Base-by-base conservation (phyloP, 2,888 invertebrate species). In the Parnassius mnemosyne region DNA sequence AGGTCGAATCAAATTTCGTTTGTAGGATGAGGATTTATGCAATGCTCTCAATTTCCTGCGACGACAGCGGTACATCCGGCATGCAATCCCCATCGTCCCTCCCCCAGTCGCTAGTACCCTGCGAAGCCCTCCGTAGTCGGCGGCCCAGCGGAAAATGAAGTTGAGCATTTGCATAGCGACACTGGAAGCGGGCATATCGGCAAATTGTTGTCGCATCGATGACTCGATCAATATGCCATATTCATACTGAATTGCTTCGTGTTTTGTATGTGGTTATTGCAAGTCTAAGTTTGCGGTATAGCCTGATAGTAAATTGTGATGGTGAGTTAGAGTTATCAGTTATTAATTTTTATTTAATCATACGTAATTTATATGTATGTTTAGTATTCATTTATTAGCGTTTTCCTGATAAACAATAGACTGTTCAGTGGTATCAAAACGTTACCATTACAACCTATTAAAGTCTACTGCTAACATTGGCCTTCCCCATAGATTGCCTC, bases 41-140 rank as follows among this genome's bases (percentile, higher is more conserved):
- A 87, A 85, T 83, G 85, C 81, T 89, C 88, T 88, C 90, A 90
- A 91, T 90, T 91, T 91, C 90, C 90, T 89, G 87, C 83, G 85
- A 87, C 84, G 87, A 87, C 87, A 88, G 81, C 81, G 81, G 81
- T 83, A 84, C 87, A 87, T 89, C 89, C 90, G 89, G 84, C 82
- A 77, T 83, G 82, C 81, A 79, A 68, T 69, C 70, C 69, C 65
- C 73, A 71, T 72, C 71, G 57, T 13, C 49, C 65, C 56, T 54
- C 52, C 51, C 70, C 65, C 68, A 66, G 63, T 64, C 64, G 50
- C 44, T 61, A 65, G 67, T 69, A 67, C 70, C 65, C 61, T 61
- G 68, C 69, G 72, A 67, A 67, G 71, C 74, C 67, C 68, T 67
- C 69, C 75, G 72, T 71, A 74, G 77, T 73, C 74, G 68, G 69